Percentiles rank a stretch among this genome's conserved stretches.
Conservation (phyloP, 2,888 invertebrate genomes). For the Calephelis perditalis region DNA sequence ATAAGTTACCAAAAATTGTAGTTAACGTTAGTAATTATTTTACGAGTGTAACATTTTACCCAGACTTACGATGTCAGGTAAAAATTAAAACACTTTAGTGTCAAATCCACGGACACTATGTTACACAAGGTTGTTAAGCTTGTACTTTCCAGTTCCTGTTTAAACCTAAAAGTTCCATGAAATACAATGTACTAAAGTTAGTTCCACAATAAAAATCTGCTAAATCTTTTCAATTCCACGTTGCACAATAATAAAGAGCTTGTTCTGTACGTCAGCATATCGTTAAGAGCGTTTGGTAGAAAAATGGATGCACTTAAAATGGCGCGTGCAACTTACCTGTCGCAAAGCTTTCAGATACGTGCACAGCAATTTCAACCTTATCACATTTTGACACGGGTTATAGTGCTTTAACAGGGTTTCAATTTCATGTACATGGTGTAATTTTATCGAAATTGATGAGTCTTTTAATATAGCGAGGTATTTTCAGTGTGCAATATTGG, state of each 20-base stretch:
- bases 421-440: slow-evolving; percentile 6
- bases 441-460: slow-evolving; percentile 13
- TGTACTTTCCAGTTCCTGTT: too few species aligned
- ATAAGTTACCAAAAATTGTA: too few species aligned
- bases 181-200: background rate
- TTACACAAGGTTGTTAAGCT: too few species aligned
- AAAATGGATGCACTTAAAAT: slow-evolving; percentile 34
- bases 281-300: slow-evolving; percentile 31
- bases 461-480: slow-evolving; percentile 11
- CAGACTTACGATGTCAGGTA: too few species aligned
- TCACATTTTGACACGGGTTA: background rate
- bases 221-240: slow-evolving; percentile 8
- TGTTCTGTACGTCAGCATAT: slow-evolving; percentile 29
- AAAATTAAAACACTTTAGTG: too few species aligned
- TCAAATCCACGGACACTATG: too few species aligned
- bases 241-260: slow-evolving; percentile 26
- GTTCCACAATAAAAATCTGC: slow-evolving; percentile 9
- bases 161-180: too few species aligned
- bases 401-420: background rate
- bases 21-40: too few species aligned
- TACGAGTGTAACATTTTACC: too few species aligned
- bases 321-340: slow-evolving; percentile 31
- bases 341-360: slow-evolving; percentile 13
- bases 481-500: slow-evolving; percentile 5
- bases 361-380: slow-evolving; percentile 3